These are phyloP conservation scores for Harpagoxenus sublaevis DNA, from an alignment of 2,888 invertebrate species.

Conservation along the genomic window DNA sequence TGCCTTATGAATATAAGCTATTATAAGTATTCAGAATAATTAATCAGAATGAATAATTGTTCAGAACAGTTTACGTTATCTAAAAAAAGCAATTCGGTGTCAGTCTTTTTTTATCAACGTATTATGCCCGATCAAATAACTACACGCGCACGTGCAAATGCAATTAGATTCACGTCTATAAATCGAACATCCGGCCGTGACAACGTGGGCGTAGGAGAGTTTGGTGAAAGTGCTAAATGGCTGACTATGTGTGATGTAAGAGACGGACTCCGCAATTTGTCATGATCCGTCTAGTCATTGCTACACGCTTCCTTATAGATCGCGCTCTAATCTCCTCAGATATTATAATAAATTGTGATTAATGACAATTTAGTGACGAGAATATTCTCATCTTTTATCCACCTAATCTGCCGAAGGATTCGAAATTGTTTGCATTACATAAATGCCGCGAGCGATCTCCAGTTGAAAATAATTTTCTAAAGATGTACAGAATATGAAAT, in stretches of 20 bases:
- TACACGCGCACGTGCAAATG: background rate
- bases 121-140: background rate
- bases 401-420: background rate
- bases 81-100: background rate
- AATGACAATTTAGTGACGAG: background rate
- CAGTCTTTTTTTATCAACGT: background rate
- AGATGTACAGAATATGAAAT: background rate
- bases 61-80: background rate
- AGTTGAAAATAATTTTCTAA: background rate
- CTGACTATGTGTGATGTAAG: constrained; percentile 38
- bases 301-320: background rate
- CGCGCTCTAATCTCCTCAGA: background rate
- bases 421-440: background rate
- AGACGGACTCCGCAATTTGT: constrained; percentile 21
- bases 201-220: constrained; percentile 42
- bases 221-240: constrained; percentile 45
- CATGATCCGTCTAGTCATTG: constrained; percentile 26
- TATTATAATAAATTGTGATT: background rate
- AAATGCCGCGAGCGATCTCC: background rate
- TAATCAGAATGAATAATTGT: constrained; percentile 1
- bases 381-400: background rate
- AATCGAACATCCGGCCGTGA: constrained; percentile 29
- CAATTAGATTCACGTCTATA: constrained; percentile 3
- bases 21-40: background rate
- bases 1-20: background rate